A percentile compares a stretch with the other conserved stretches of the same genome.
phyloP scores from a whole-genome alignment of 2,797 vertebrate species.

The Distichodus sexfasciatus region DNA sequence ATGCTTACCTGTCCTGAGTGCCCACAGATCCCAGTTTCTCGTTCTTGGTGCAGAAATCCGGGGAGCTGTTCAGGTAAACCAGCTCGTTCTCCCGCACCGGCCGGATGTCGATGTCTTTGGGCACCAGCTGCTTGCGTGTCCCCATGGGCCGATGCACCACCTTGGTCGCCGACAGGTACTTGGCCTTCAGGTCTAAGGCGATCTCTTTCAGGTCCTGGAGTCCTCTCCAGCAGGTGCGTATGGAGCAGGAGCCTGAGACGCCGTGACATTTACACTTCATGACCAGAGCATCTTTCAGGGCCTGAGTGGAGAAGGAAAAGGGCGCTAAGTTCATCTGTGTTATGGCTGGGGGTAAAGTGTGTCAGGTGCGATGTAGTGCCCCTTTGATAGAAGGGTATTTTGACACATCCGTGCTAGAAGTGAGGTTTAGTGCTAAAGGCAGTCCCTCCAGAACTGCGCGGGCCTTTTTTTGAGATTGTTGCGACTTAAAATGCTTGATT shows the following conservation, averaged over 20 bases:
- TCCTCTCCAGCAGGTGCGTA: constrained; percentile 97
- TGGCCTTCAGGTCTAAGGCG: constrained; percentile 91
- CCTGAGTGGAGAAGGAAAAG: constrained; percentile 64
- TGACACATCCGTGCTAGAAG: background rate
- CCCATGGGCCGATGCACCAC: constrained; percentile 94
- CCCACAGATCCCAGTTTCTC: constrained; percentile 93
- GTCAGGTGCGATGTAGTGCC: too few relatives aligned
- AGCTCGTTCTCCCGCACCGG: constrained; percentile 94
- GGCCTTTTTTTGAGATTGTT: too few relatives aligned
- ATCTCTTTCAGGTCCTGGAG: constrained; percentile 91
- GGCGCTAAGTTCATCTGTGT: background rate
- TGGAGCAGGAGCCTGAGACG: constrained; percentile 97
- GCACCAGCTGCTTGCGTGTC: constrained; percentile 95
- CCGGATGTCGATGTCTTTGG: constrained; percentile 96
- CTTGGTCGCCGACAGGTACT: constrained; percentile 95
- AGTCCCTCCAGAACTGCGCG: too few relatives aligned
- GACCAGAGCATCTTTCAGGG: constrained; percentile 86
- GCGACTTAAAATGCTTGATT: too few relatives aligned
- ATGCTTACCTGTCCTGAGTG: constrained; percentile 94
- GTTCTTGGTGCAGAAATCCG: constrained; percentile 92
- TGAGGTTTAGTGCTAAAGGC: background rate
- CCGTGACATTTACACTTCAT: constrained; percentile 99
- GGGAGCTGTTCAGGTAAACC: constrained; percentile 94
- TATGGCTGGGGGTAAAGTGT: too few relatives aligned
- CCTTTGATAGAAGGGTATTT: background rate